Percentiles rank a stretch among this genome's conserved stretches.
phyloP scores from a whole-genome alignment of 2,797 vertebrate species.

The Momotus momota region DNA sequence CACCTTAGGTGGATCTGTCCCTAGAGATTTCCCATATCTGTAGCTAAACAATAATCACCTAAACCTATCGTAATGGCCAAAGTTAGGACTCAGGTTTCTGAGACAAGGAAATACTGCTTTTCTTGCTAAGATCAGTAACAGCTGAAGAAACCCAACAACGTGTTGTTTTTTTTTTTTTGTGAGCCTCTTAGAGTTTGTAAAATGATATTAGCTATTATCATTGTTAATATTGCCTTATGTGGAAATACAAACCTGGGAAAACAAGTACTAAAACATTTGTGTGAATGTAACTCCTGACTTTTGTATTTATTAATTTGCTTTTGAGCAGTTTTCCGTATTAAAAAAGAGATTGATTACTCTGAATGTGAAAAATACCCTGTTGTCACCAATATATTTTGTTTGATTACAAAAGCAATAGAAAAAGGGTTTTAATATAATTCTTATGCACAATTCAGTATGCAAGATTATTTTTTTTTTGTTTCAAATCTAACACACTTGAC shows the following conservation, averaged over 20 bases:
- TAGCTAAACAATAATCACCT: not conserved
- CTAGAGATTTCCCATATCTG: not conserved
- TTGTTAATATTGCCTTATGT: conserved; percentile 50
- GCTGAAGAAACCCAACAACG: conserved; percentile 45
- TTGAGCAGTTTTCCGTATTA: conserved; percentile 34
- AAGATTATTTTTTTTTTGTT: conserved; percentile 4
- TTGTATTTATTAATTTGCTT: conserved; percentile 61
- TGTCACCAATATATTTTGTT: conserved; percentile 67
- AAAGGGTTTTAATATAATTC: conserved; percentile 35
- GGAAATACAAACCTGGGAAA: conserved; percentile 61
- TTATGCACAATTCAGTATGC: conserved; percentile 44
- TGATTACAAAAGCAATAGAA: conserved; percentile 58
- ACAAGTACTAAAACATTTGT: conserved; percentile 59
- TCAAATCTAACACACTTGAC: conserved; percentile 53
- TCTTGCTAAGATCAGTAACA: conserved; percentile 22
- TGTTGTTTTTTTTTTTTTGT: not conserved
- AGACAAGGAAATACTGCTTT: not conserved
- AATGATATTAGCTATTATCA: conserved; percentile 55
- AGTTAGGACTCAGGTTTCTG: not conserved
- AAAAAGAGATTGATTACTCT: conserved; percentile 53
- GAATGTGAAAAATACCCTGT: conserved; percentile 39
- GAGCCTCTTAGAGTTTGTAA: conserved; percentile 27
- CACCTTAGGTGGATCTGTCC: not conserved
- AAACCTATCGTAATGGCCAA: not conserved
- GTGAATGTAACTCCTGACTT: conserved; percentile 50